Evolutionary conservation across 2,797 vertebrate genomes (phyloP).

Genomic region (Hypotaenidia philippensis): DNA sequence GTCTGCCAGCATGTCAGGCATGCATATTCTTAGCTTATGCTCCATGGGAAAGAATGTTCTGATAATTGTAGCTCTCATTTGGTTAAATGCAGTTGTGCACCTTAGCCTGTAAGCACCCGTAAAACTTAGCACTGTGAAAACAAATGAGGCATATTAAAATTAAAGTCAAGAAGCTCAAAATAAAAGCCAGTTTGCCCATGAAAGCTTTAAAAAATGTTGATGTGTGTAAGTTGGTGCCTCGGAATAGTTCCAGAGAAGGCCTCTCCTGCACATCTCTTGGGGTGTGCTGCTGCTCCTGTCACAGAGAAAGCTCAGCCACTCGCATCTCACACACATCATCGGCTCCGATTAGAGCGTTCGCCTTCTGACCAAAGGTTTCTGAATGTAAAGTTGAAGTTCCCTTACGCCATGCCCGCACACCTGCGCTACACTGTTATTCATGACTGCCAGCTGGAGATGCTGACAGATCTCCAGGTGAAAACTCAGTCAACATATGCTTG

Average conservation of each 20-base stretch:
- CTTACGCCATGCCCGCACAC: background rate
- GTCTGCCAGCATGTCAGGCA: background rate
- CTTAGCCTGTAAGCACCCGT: background rate
- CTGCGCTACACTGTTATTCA: accelerated
- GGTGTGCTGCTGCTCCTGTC: background rate
- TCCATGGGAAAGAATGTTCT: background rate
- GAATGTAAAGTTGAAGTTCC: background rate
- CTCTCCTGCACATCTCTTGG: accelerated
- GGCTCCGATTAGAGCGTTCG: background rate
- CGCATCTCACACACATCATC: accelerated
- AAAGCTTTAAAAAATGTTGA: background rate
- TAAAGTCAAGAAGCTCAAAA: background rate
- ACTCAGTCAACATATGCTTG: background rate
- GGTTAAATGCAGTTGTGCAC: background rate
- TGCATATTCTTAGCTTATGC: background rate
- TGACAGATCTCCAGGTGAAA: background rate
- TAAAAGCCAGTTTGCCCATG: background rate
- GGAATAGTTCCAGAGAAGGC: background rate
- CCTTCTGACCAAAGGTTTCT: background rate
- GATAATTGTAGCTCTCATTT: background rate
- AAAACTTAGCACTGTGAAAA: background rate
- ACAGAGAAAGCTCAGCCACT: background rate
- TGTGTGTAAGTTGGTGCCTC: background rate
- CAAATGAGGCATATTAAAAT: background rate
- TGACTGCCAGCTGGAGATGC: background rate